Evolutionary conservation across 2,113 vertebrate genomes (phyloP), one percentile per base, ranked within the genome.

Genomic region (Sarotherodon lohbergeri): DNA sequence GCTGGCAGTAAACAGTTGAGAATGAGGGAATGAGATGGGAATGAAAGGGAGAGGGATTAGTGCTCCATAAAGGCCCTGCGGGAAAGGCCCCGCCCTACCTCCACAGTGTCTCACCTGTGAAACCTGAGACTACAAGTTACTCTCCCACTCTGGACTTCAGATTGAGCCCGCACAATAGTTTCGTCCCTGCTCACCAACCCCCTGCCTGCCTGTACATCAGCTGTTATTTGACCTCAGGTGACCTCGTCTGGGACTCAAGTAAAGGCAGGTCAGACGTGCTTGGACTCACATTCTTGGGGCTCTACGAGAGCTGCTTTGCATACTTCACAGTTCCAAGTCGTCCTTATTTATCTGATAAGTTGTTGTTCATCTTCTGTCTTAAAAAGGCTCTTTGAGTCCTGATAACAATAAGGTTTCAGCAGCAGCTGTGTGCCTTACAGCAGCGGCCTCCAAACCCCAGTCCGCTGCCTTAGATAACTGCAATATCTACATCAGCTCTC

Each of bases 41-140:
- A 78, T 27, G 36, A 82, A 83, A 87, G 84, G n/a, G 88, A 84
- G 82, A 81, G 81, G 84, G 89, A 85, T 89, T 82, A 39, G 63
- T 5, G 32, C 68, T 85, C 57, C 81, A 52, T 56, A 68, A 76
- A 88, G 17, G 43, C 41, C 66, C 83, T 43, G 22, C 82, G 39
- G 86, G 84, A 66, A 12, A 4, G 10, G 6, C 8, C 82, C 85
- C 4, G 7, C 80, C 57, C 46, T 82, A 22, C 79, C 82, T 34
- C 55, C 73, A 19, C 80, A 27, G 13, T 14, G 46, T 85, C 82
- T 90, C 88, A 92, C 89, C 91, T 91, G 36, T 43, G 89, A 91
- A 92, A 92, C 84, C 5, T 17, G 82, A 93, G 16, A 61, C 57
- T 1, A 2, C 27, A 34, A 88, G 56, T 90, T 87, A 83, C 87